Percentiles rank a stretch among this genome's conserved stretches.
phyloP scores from a whole-genome alignment of 2,797 vertebrate species.

The Syngnathus rostellatus region DNA sequence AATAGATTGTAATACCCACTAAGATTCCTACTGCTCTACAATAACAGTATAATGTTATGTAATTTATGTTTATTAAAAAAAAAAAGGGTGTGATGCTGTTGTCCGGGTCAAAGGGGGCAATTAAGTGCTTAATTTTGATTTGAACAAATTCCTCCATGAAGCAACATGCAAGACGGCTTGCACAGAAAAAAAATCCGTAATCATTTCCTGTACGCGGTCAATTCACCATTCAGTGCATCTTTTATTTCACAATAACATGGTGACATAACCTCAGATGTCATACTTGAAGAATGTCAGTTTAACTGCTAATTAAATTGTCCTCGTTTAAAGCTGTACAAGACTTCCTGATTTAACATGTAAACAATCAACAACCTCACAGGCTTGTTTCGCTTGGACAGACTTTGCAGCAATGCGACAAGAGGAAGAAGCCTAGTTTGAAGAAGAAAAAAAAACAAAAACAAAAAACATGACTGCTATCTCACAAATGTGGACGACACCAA shows the following conservation, averaged over 20 bases:
- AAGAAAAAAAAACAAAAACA: too few species aligned
- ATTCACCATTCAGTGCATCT: neutral
- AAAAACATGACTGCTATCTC: too few species aligned
- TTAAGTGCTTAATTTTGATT: neutral
- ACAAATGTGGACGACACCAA: too few species aligned
- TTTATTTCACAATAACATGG: neutral
- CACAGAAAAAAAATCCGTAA: too few species aligned
- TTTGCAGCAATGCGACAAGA: too few species aligned
- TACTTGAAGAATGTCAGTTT: neutral
- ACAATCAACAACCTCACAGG: too few species aligned
- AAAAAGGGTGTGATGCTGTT: conserved; percentile 24
- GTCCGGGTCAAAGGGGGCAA: neutral
- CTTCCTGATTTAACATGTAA: neutral
- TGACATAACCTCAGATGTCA: neutral
- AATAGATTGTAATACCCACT: conserved; percentile 17
- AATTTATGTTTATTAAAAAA: conserved; percentile 51
- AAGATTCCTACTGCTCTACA: conserved; percentile 13
- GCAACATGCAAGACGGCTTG: too few species aligned
- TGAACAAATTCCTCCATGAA: neutral
- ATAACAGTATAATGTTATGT: conserved; percentile 38
- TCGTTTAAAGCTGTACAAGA: neutral
- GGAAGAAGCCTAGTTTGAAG: too few species aligned
- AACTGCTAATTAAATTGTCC: too few species aligned
- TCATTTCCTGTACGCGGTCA: neutral
- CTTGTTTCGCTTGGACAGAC: too few species aligned